Percentiles rank a stretch among this genome's conserved stretches.
Conservation (phyloP, 2,797 vertebrate species). For the Scomberomorus guttatus region DNA sequence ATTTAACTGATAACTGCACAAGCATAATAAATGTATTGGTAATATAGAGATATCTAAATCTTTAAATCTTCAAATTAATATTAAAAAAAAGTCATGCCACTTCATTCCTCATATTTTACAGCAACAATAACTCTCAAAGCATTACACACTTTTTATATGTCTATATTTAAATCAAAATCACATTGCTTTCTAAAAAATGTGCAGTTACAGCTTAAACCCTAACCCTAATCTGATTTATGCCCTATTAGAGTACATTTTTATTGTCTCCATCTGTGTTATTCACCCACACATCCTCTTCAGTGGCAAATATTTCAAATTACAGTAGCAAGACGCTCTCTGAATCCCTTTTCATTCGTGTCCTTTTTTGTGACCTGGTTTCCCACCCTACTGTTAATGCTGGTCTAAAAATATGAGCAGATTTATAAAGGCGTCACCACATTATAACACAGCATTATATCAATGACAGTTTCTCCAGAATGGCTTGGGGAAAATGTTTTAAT, state of each 20-base stretch:
- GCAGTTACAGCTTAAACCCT: too few species aligned
- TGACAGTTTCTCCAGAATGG: not conserved
- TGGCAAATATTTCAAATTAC: not conserved
- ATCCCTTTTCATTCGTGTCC: not conserved
- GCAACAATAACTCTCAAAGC: too few species aligned
- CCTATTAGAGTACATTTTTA: not conserved
- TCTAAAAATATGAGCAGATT: slow-evolving; percentile 11
- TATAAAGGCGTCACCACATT: not conserved
- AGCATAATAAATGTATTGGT: too few species aligned
- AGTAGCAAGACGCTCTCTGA: not conserved
- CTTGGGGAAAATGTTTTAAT: not conserved
- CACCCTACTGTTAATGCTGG: not conserved
- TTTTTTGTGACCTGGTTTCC: not conserved
- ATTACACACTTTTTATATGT: too few species aligned
- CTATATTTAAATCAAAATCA: too few species aligned
- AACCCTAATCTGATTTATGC: not conserved
- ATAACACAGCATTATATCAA: not conserved
- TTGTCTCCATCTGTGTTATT: not conserved
- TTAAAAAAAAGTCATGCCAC: too few species aligned
- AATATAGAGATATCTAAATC: too few species aligned
- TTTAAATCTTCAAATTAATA: too few species aligned
- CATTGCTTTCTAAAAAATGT: too few species aligned
- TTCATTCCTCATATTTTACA: too few species aligned
- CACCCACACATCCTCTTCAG: not conserved
- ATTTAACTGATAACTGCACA: too few species aligned